Conservation (phyloP, 2,113 vertebrate genomes). For the Corydoras maculifer region DNA sequence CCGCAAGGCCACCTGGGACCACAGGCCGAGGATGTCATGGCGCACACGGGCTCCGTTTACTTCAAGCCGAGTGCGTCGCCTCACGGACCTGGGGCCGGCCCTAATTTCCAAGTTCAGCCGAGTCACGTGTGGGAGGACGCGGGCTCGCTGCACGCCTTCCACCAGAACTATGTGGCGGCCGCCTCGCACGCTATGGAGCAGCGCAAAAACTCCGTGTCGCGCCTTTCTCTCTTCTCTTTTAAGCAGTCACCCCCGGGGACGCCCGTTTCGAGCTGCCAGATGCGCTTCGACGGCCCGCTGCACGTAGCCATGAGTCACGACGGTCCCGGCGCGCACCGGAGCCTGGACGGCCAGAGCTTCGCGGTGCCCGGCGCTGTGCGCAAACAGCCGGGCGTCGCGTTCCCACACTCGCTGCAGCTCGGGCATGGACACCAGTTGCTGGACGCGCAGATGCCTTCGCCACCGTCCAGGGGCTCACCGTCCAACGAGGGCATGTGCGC, state of each 20-base stretch:
- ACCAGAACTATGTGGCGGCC: conserved; percentile 95
- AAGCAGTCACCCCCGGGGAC: conserved; percentile 95
- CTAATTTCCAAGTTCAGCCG: conserved; percentile 92
- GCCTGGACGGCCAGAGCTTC: conserved; percentile 85
- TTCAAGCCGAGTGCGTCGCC: conserved; percentile 74
- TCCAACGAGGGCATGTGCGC: conserved; percentile 97
- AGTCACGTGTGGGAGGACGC: conserved; percentile 95
- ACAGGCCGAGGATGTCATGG: conserved; percentile 89
- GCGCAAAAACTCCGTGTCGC: conserved; percentile 89
- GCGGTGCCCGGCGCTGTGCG: conserved; percentile 85
- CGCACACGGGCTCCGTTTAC: conserved; percentile 91
- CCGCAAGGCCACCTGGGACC: conserved; percentile 81
- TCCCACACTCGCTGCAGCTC: conserved; percentile 87
- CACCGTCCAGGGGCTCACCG: conserved; percentile 89
- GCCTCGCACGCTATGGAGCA: conserved; percentile 93
- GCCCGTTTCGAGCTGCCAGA: conserved; percentile 95
- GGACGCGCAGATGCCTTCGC: conserved; percentile 90
- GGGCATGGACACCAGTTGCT: conserved; percentile 90
- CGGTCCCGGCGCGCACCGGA: conserved; percentile 76
- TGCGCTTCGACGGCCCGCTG: conserved; percentile 94
- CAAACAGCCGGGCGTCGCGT: conserved; percentile 87
- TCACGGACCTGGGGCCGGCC: conserved; percentile 78
- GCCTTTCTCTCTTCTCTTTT: conserved; percentile 96
- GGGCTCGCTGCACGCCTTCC: conserved; percentile 92
- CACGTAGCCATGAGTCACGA: conserved; percentile 90